These are phyloP conservation scores for Dendroctonus valens DNA, from an alignment of 1,140 invertebrate genomes.

Conservation along the genomic window DNA sequence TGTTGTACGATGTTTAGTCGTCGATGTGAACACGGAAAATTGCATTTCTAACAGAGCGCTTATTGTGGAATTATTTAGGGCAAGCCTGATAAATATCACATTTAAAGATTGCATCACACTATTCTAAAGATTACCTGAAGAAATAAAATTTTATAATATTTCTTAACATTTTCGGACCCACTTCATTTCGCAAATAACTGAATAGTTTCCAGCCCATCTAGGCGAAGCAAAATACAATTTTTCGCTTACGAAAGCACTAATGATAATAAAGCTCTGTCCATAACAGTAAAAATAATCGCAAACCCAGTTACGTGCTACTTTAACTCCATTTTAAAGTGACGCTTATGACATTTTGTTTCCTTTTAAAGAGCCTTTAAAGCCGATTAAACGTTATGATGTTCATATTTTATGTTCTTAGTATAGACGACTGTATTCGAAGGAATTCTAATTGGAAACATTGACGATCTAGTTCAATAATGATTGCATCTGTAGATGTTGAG, in stretches of 20 bases:
- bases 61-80: no score
- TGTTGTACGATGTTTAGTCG: no score
- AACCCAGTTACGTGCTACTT: conserved; percentile 27
- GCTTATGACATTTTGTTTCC: conserved; percentile 8
- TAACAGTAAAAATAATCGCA: conserved; percentile 27
- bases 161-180: no score
- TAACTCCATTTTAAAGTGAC: conserved; percentile 19
- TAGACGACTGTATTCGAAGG: no score
- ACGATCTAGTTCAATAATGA: no score
- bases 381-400: conserved; percentile 11
- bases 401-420: not conserved
- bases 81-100: no score
- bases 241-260: conserved; percentile 16
- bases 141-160: no score
- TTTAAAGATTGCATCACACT: no score
- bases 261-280: conserved; percentile 23
- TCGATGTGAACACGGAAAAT: not conserved
- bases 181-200: no score
- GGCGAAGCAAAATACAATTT: conserved; percentile 19
- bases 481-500: no score
- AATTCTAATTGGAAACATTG: no score
- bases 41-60: not conserved
- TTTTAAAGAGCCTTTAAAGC: conserved; percentile 5
- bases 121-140: no score
- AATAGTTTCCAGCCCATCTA: not conserved